Evolutionary conservation across 2,797 vertebrate genomes (phyloP), one percentile per base, ranked within the genome.

Genomic region (Tolypeutes matacus): DNA sequence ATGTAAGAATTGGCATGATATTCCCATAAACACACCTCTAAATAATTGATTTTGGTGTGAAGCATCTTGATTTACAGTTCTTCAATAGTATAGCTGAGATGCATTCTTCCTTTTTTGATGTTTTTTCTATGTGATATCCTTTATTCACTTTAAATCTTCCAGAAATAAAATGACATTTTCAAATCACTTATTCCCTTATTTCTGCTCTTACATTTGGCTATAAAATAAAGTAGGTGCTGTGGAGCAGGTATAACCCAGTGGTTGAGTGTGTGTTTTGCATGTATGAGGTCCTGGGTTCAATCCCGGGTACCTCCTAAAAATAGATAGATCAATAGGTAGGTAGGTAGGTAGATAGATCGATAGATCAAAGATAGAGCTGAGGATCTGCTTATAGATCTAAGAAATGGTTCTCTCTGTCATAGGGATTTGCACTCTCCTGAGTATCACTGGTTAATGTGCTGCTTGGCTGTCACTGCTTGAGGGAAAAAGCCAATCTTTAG

Each of bases 111-210:
- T 89, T 95, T 60, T 95, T 95, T 84, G 12, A 42, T 90, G 60
- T 69, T 75, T 93, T 67, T 93, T 90, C 25, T 73, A 17, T 92
- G 82, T 91, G 20, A 53, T 70, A 49, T 73, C 21, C 64, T 92
- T 78, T 85, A 72, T 89, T 62, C 51, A 78, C 78, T 96, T 94
- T 95, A 94, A 92, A 42, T 86, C 77, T 90, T 58, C 17, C 34
- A 80, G 67, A 93, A 86, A 94, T 82, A 95, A 93, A 94, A 58
- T 64, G 72, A 88, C 64, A 89, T 92, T 94, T 93, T 95, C 70
- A 86, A 81, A 56, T 88, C 25, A 70, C 53, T 91, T 96, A 46
- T 46, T 46, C 46, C 39, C 56, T 91, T 91, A 86, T 23, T 84
- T 94, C n/a, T 81, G 20, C 36, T 84, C 2, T 81, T 92, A 53